phyloP scores from a whole-genome alignment of 2,113 vertebrate species.

The Candoia aspera region DNA sequence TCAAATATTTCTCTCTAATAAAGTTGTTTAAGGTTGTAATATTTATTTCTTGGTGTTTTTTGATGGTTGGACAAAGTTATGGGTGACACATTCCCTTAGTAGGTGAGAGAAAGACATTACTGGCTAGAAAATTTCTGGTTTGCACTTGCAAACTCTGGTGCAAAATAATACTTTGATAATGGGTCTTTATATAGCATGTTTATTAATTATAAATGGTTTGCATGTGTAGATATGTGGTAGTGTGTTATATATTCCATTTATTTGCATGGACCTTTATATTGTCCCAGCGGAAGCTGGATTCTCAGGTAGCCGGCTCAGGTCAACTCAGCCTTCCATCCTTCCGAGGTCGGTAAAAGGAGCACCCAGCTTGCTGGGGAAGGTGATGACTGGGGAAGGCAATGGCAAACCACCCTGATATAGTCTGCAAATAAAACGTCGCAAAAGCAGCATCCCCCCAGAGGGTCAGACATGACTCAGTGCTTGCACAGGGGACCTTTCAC shows the following conservation, averaged over 20 bases:
- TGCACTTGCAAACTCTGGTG: not conserved
- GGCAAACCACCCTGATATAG: too few relatives aligned
- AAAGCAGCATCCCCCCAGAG: too few relatives aligned
- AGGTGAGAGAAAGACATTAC: not conserved
- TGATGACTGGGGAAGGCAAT: too few relatives aligned
- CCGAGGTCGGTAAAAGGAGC: too few relatives aligned
- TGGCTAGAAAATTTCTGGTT: not conserved
- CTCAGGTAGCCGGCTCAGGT: too few relatives aligned
- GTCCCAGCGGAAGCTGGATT: too few relatives aligned
- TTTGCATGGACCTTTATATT: not conserved
- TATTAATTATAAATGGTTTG: not conserved
- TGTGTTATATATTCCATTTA: not conserved
- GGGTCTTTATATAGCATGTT: not conserved
- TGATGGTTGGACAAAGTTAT: not conserved
- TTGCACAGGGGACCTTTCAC: too few relatives aligned
- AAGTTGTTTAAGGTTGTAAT: not conserved
- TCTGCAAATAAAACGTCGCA: too few relatives aligned
- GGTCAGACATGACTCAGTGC: too few relatives aligned
- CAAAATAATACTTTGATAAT: not conserved
- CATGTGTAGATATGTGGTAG: not conserved
- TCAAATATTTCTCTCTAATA: not conserved
- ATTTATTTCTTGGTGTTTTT: not conserved
- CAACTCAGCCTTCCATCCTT: too few relatives aligned
- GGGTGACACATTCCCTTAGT: not conserved
- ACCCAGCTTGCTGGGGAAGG: too few relatives aligned